These are phyloP conservation scores for Mola mola DNA, from an alignment of 2,113 vertebrate species.

Conservation along the genomic window DNA sequence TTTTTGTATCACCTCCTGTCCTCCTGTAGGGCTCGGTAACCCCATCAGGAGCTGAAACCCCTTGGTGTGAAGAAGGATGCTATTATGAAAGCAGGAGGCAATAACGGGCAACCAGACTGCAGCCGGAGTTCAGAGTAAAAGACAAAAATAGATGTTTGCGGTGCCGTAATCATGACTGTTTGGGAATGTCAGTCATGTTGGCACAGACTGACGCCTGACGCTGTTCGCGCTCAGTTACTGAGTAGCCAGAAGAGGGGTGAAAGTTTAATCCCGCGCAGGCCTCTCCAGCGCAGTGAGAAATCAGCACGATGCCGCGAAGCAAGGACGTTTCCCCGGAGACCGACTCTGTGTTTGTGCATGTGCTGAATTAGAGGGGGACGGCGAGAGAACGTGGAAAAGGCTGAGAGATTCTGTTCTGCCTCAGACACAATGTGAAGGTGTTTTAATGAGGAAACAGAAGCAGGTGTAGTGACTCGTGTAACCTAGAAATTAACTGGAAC, in stretches of 20 bases:
- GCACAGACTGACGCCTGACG: not conserved
- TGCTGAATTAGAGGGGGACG: too few relatives aligned
- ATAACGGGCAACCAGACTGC: not conserved
- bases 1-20: too few relatives aligned
- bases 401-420: too few relatives aligned
- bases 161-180: too few relatives aligned
- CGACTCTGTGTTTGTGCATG: too few relatives aligned
- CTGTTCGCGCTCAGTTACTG: conserved; percentile 54
- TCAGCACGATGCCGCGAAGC: not conserved
- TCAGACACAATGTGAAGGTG: not conserved
- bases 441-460: not conserved
- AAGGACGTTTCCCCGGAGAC: too few relatives aligned
- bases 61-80: too few relatives aligned
- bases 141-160: too few relatives aligned
- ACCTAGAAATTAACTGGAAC: conserved; percentile 28
- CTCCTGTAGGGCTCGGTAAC: too few relatives aligned
- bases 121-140: not conserved
- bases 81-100: conserved; percentile 10
- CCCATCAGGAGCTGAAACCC: not conserved
- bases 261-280: conserved; percentile 42
- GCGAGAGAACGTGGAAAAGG: too few relatives aligned
- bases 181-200: not conserved
- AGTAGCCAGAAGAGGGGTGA: conserved; percentile 50
- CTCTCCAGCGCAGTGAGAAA: conserved; percentile 1
- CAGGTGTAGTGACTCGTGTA: not conserved